These are phyloP conservation scores for Charina bottae DNA, from an alignment of 2,113 vertebrate species.

Conservation along the genomic window DNA sequence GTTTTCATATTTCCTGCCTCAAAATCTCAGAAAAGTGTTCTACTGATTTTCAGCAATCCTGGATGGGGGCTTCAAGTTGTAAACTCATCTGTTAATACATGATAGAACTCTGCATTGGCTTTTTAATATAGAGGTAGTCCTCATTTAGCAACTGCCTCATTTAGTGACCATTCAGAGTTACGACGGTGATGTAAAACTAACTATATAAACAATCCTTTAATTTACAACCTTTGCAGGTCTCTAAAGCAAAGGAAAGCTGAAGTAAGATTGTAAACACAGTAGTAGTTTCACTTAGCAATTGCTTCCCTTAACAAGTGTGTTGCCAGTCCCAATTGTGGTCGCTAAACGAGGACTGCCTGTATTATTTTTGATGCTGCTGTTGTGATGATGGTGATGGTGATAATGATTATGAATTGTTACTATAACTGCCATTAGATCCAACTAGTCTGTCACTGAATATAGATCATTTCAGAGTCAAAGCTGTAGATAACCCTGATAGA, in stretches of 20 bases:
- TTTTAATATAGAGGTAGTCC: background rate
- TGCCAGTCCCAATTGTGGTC: background rate
- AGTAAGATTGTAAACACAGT: background rate
- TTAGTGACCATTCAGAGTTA: background rate
- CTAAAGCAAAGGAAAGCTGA: background rate
- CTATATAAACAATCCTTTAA: background rate
- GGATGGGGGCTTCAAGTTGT: background rate
- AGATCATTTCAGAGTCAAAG: background rate
- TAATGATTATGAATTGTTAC: background rate
- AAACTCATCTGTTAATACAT: background rate
- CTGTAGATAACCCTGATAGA: background rate
- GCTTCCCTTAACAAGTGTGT: background rate
- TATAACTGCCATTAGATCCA: background rate
- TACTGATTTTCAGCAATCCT: background rate
- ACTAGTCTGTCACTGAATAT: background rate
- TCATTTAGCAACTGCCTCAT: background rate
- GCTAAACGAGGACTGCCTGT: too few species aligned
- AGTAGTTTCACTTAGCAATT: background rate
- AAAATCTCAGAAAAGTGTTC: background rate
- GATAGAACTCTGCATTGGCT: background rate
- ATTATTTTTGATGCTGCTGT: background rate
- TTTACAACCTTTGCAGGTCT: background rate
- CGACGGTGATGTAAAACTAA: background rate
- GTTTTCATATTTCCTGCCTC: background rate
- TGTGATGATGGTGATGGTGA: background rate